A percentile compares a stretch with the other conserved stretches of the same genome.
Conservation (phyloP, 2,797 vertebrate species). For the Danio aesculapii region DNA sequence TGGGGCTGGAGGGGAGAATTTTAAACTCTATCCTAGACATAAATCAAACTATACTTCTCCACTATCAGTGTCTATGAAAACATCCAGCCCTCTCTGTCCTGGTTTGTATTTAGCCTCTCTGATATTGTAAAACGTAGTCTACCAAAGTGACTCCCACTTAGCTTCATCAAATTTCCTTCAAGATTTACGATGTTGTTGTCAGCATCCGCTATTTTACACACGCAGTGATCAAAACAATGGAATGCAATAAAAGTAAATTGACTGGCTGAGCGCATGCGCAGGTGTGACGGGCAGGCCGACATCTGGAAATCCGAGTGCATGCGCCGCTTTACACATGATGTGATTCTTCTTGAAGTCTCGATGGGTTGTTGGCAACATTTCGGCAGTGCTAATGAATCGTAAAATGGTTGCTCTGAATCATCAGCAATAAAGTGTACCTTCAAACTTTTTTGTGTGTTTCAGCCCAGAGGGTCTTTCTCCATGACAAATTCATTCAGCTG, state of each 20-base stretch:
- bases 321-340: constrained; percentile 41
- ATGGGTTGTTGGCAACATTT: constrained; percentile 53
- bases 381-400: constrained; percentile 57
- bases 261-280: constrained; percentile 44
- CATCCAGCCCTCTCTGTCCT: constrained; percentile 7
- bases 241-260: constrained; percentile 61
- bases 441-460: constrained; percentile 24
- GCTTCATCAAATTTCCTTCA: constrained; percentile 28
- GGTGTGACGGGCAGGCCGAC: constrained; percentile 18
- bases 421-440: constrained; percentile 54
- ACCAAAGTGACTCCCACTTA: constrained; percentile 5
- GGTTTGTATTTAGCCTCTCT: constrained; percentile 27
- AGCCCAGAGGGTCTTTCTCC: constrained; percentile 43
- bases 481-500: constrained; percentile 76
- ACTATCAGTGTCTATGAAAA: constrained; percentile 14
- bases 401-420: constrained; percentile 55
- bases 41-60: constrained; percentile 12
- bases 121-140: constrained; percentile 8
- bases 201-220: constrained; percentile 55
- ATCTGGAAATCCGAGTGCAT: constrained; percentile 50
- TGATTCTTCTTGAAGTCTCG: constrained; percentile 54
- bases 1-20: not conserved
- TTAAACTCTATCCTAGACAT: constrained; percentile 17
- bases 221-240: constrained; percentile 57
- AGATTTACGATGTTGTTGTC: constrained; percentile 51